Base-by-base conservation (phyloP, 2,797 vertebrate species). In the Falco peregrinus region DNA sequence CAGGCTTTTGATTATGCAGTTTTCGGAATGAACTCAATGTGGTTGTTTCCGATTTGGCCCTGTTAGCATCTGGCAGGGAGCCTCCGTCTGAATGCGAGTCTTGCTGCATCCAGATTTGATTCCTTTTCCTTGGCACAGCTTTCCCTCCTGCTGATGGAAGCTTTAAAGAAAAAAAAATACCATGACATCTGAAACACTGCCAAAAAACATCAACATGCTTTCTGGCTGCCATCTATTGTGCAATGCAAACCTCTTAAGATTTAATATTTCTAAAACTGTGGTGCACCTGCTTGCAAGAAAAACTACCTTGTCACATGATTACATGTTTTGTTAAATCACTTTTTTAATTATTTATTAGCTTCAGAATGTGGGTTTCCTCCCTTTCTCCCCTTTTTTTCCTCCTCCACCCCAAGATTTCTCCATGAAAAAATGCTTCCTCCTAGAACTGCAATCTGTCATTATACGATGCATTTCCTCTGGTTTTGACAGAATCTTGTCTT, bases 41-140 rank as follows among this genome's bases (percentile, higher is more conserved):
- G 97, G 96, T 96, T 92, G 96, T 98, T 98, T 98, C 98, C 97
- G 97, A 97, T 96, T 97, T 98, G 98, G 97, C 97, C 94, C 95
- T 2, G 93, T 76, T 76, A 95, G 96, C 88, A 69, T 96, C 97
- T 98, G 98, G 98, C 98, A 89, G 41, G 19, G 80, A 54, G 96
- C 97, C 96, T 71, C 47, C 1, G 87, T 87, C 94, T 97, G 97
- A 97, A 96, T 70, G 90, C 3, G 92, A 97, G 96, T 39, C 95
- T 96, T 31, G 41, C 90, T 75, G 97, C 97, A 97, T 98, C 96
- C 97, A 97, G 96, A 97, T 97, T 96, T 96, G 97, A 97, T 92
- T 97, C 97, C 97, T 98, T 94, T 86, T 88, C 97, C 95, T 98
- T 98, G 98, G 98, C 98, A 97, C 81, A 2, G 74, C 60, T 93